Evolutionary conservation across 2,797 vertebrate species (phyloP), one percentile per base, ranked within the genome.

Genomic region (Rhadinocentrus ornatus): DNA sequence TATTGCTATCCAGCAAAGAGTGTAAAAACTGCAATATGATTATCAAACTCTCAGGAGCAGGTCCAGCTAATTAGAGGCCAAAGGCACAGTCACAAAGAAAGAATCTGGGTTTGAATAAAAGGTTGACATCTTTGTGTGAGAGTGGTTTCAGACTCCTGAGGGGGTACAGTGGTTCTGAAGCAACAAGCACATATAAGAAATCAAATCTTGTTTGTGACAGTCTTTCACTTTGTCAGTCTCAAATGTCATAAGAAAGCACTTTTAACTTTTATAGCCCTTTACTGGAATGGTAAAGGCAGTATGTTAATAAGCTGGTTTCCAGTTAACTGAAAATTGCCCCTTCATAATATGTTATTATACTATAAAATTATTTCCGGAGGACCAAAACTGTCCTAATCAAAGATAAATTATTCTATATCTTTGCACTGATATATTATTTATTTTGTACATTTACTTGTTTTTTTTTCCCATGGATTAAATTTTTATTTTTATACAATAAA

Each of bases 11-110:
- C 46, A 80, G 66, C 82, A 82, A 63, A 74, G 73, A 75, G 66
- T 63, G 77, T 57, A 72, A 67, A 85, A 73, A 69, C 61, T 52
- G 67, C 53, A 86, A 77, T 64, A 75, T 83, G 75, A 89, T 89
- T 84, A 86, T 75, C 73, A 82, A 78, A 66, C 77, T 76, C 71
- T 75, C 63, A 77, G 77, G 71, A 85, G 61, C 63, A 66, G 50
- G 59, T 78, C 73, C 71, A 74, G 73, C 73, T 65, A 78, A 82
- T 84, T 62, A 68, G 65, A 77, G 67, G 81, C 66, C 77, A 89
- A 77, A 80, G 67, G 65, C 80, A 72, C 58, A 82, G 29, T 35
- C 39, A 3, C 31, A 46, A 35, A 66, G 35, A 46, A 35, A 66
- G 29, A 57, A 62, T 48, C 67, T 60, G 55, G 71, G 62, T 65